A percentile compares a stretch with the other conserved stretches of the same genome.
These are phyloP conservation scores for Pseudomyrmex flavicornis DNA, from an alignment of 1,140 invertebrate genomes.

Conservation along the genomic window DNA sequence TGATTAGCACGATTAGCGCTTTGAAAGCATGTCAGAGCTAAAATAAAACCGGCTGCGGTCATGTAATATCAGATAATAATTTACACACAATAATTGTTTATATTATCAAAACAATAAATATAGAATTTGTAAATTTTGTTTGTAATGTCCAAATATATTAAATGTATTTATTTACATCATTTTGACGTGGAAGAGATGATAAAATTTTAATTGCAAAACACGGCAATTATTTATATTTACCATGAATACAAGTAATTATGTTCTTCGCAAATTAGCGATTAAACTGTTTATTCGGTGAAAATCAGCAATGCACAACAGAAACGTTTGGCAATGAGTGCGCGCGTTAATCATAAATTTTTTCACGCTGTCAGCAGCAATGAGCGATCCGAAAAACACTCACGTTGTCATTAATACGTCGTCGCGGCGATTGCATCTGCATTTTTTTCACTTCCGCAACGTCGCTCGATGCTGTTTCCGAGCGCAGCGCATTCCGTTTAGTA, in stretches of 20 bases:
- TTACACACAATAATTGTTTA: background rate
- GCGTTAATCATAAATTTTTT: constrained; percentile 26
- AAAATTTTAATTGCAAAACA: too few relatives aligned
- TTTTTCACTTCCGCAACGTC: constrained; percentile 64
- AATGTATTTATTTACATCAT: background rate
- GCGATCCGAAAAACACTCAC: constrained; percentile 39
- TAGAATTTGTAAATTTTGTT: background rate
- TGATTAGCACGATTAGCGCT: background rate
- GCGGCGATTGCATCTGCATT: constrained; percentile 51
- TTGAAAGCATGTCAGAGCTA: too few relatives aligned
- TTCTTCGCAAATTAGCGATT: background rate
- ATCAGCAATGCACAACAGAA: background rate
- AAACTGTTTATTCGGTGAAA: background rate
- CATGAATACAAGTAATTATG: too few relatives aligned
- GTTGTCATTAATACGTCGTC: constrained; percentile 43
- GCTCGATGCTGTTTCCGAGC: constrained; percentile 45
- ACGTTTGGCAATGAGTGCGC: constrained; percentile 33
- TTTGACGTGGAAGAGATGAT: background rate
- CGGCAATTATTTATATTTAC: too few relatives aligned
- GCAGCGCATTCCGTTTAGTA: constrained; percentile 65
- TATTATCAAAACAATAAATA: constrained; percentile 3
- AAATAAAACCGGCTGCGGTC: too few relatives aligned
- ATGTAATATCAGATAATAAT: too few relatives aligned
- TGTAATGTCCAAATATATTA: background rate
- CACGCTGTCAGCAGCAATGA: constrained; percentile 24